phyloP scores from a whole-genome alignment of 2,797 vertebrate species.

The Pantherophis alleghaniensis region DNA sequence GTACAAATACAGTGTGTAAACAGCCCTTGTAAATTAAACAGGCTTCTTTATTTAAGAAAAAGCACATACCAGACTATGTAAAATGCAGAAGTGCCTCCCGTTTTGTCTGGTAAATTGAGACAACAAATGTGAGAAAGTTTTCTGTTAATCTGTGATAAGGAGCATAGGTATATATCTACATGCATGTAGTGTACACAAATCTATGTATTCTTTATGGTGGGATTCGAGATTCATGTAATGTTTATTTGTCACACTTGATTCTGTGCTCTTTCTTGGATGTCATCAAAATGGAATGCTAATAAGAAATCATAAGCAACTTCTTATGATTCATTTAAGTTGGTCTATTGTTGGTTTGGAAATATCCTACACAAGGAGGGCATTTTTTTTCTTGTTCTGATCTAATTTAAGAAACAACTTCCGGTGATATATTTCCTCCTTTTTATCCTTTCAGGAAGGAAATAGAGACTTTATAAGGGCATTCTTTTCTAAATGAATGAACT shows the following conservation, averaged over 20 bases:
- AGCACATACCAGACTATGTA: background rate
- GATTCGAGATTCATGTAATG: background rate
- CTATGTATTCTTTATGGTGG: background rate
- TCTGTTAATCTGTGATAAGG: background rate
- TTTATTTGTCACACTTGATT: background rate
- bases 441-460: background rate
- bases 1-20: conserved; percentile 17
- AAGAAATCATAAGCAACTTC: background rate
- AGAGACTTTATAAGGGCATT: background rate
- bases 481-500: background rate
- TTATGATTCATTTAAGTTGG: background rate
- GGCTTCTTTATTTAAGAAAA: background rate
- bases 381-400: background rate
- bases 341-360: background rate
- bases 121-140: background rate
- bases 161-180: background rate
- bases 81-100: background rate
- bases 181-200: background rate
- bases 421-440: background rate
- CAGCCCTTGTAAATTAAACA: background rate
- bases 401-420: background rate
- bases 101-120: background rate
- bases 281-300: background rate
- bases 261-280: background rate
- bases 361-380: background rate